Base-by-base conservation (phyloP, 2,888 invertebrate species). In the Eremobia ochroleuca region DNA sequence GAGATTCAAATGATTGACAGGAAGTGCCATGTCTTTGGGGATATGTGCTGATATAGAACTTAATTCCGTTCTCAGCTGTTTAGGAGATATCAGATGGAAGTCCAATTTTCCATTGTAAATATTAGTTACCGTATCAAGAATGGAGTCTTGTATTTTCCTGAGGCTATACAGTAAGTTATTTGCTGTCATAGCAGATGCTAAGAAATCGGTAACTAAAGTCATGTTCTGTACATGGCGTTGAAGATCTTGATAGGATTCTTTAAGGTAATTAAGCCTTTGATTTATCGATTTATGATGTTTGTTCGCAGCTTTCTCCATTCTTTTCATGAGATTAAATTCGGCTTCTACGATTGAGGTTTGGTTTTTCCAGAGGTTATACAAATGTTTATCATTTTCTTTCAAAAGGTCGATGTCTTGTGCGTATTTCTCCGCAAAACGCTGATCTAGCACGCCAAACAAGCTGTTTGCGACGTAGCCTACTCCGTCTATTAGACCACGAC, bases 41-140 rank as follows among this genome's bases (percentile, higher is more conserved):
- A 37, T 75, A 21, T 69, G 75, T 61, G 70, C 70, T 11, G 76
- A 31, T 40, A 68, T 74, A 13, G 65, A 65, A 31, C 43, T 58
- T 43, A 73, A 37, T 37, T 37, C 37, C 37, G 37, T 37, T 37
- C 37, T 37, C 37, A 37, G 37, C 37, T 37, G 37, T 37, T 37
- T 37, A 37, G 37, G 37, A 37, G 37, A 37, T 37, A 37, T 37
- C 37, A 37, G 37, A 5, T 37, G 37, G 37, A 37, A 37, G 37
- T 37, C 37, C 37, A 37, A 5, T 37, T 37, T 37, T 37, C 37
- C 37, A 37, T 37, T 37, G 37, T 37, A 37, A 37, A 37, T 37
- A 37, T 37, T 37, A 37, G 37, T 37, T 37, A 37, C 37, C 37
- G 37, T 37, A 37, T 37, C 37, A 4, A 37, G 37, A 37, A 37